A percentile compares a stretch with the other conserved stretches of the same genome.
Conservation (phyloP, 2,113 vertebrate genomes). For the Rhineura floridana region DNA sequence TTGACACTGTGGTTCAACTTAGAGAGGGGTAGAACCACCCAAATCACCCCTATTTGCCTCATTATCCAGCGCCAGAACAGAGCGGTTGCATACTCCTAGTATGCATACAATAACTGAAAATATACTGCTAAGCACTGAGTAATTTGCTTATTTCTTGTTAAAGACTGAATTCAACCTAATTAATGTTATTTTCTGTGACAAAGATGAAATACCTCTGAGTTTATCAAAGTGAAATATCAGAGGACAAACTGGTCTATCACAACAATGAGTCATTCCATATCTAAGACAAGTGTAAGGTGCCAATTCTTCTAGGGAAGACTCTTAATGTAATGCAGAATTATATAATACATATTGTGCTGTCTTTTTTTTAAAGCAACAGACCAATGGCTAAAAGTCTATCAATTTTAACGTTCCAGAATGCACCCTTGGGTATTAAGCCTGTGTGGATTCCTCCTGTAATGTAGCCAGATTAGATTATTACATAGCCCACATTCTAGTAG, state of each 20-base stretch:
- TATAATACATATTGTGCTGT: not conserved
- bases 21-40: too few relatives aligned
- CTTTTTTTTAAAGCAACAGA: not conserved
- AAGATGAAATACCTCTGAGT: not conserved
- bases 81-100: too few relatives aligned
- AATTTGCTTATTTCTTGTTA: too few relatives aligned
- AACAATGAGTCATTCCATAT: not conserved
- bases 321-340: not conserved
- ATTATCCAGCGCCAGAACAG: too few relatives aligned
- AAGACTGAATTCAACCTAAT: too few relatives aligned
- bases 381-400: not conserved
- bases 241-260: not conserved
- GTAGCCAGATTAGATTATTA: constrained; percentile 34
- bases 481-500: constrained; percentile 15
- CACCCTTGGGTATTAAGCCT: not conserved
- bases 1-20: too few relatives aligned
- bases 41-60: too few relatives aligned
- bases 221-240: not conserved
- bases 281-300: not conserved
- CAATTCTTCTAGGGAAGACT: not conserved
- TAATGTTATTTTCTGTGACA: too few relatives aligned
- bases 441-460: not conserved
- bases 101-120: too few relatives aligned
- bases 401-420: not conserved
- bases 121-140: too few relatives aligned